A percentile compares a stretch with the other conserved stretches of the same genome.
Conservation (phyloP, 1,140 invertebrate species). For the Trinorchestia longiramus region DNA sequence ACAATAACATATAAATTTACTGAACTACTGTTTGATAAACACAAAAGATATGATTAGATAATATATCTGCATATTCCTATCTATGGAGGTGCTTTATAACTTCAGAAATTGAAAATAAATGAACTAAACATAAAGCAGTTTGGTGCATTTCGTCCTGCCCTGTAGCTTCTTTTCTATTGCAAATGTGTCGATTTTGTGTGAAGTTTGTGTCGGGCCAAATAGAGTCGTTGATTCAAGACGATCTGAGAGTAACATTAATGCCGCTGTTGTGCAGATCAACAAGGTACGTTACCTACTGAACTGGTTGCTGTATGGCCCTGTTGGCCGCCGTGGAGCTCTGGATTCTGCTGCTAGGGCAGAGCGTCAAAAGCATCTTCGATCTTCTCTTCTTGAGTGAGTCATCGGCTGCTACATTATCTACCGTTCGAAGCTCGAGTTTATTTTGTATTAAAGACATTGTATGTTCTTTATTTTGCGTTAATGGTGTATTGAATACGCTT, state of each 20-base stretch:
- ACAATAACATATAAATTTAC: too few relatives aligned
- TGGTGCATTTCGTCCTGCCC: too few relatives aligned
- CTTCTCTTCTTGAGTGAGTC: constrained; percentile 53
- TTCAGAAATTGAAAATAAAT: too few relatives aligned
- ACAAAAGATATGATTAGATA: too few relatives aligned
- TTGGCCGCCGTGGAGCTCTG: not conserved
- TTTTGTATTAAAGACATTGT: not conserved
- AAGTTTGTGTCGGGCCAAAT: not conserved
- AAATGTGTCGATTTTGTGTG: not conserved
- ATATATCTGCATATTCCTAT: too few relatives aligned
- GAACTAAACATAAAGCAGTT: too few relatives aligned
- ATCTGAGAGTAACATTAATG: not conserved
- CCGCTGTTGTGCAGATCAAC: constrained; percentile 43
- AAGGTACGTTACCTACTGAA: constrained; percentile 56
- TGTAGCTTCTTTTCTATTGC: too few relatives aligned
- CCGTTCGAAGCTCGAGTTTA: not conserved
- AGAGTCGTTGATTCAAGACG: not conserved
- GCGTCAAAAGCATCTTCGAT: constrained; percentile 13
- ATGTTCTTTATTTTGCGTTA: not conserved
- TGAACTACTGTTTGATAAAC: too few relatives aligned
- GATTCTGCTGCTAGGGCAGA: not conserved
- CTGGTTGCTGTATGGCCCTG: constrained; percentile 21
- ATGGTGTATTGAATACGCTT: too few relatives aligned
- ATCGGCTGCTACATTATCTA: not conserved
- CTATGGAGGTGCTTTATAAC: too few relatives aligned